A percentile compares a stretch with the other conserved stretches of the same genome.
Evolutionary conservation across 2,113 vertebrate species (phyloP).

Genomic region (Peromyscus californicus): DNA sequence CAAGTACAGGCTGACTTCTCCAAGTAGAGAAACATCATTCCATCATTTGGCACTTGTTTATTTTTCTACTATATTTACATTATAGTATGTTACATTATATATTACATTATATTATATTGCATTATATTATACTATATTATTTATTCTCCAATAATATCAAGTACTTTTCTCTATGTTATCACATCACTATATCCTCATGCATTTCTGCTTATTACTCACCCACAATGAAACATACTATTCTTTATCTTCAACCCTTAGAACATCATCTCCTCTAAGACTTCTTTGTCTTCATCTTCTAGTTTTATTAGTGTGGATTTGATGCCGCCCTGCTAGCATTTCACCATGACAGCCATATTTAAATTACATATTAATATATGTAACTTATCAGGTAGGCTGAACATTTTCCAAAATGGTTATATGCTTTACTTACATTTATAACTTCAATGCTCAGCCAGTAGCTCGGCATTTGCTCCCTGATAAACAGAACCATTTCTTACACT

Average conservation of each 20-base stretch:
- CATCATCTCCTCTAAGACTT: background rate
- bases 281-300: background rate
- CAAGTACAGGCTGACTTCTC: background rate
- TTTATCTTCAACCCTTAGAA: constrained; percentile 33
- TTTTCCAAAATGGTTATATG: background rate
- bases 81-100: background rate
- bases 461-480: background rate
- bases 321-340: background rate
- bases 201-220: background rate
- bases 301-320: background rate
- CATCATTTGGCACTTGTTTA: background rate
- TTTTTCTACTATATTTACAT: background rate
- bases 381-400: background rate
- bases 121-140: too few relatives aligned
- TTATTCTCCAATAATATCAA: background rate
- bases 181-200: background rate
- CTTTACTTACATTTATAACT: background rate
- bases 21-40: background rate
- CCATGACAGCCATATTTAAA: background rate
- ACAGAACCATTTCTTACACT: background rate
- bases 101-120: too few relatives aligned
- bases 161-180: background rate
- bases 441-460: background rate
- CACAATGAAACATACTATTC: background rate
- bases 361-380: background rate